Evolutionary conservation across 2,797 vertebrate genomes (phyloP).

Genomic region (Brachyalestes nurse): DNA sequence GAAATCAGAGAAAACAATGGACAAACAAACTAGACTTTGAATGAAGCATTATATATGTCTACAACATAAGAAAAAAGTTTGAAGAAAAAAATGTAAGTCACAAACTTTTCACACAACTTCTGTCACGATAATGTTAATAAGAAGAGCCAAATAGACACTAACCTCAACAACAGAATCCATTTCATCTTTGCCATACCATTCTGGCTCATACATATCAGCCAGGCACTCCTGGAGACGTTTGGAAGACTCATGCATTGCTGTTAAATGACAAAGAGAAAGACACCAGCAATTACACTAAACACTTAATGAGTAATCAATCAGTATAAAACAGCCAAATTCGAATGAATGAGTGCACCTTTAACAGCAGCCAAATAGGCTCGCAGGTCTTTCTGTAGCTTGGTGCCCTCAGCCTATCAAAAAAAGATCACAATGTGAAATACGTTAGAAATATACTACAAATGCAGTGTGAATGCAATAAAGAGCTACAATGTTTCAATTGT

Average conservation of each 20-base stretch:
- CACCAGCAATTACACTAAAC: not conserved
- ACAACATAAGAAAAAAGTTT: not conserved
- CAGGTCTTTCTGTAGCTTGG: constrained; percentile 86
- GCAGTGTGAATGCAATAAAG: not conserved
- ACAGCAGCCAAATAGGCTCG: constrained; percentile 83
- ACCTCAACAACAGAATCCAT: constrained; percentile 93
- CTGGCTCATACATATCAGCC: constrained; percentile 94
- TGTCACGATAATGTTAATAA: not conserved
- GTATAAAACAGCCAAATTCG: not conserved
- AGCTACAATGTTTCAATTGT: not conserved
- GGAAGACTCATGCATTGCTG: constrained; percentile 98
- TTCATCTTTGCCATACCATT: constrained; percentile 92
- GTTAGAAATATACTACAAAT: not conserved
- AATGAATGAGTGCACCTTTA: constrained; percentile 74
- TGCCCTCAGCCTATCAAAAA: constrained; percentile 78
- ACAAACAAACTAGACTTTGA: constrained; percentile 10
- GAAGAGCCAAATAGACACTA: constrained; percentile 49
- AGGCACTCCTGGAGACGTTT: constrained; percentile 92
- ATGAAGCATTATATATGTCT: not conserved
- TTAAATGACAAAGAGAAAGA: constrained; percentile 25
- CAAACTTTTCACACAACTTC: not conserved
- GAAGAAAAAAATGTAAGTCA: not conserved
- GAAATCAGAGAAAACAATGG: constrained; percentile 6
- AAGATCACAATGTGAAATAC: not conserved
- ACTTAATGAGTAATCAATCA: not conserved